These are phyloP conservation scores for Sciurus vulgaris DNA, from an alignment of 2,797 vertebrate genomes.

Conservation along the genomic window DNA sequence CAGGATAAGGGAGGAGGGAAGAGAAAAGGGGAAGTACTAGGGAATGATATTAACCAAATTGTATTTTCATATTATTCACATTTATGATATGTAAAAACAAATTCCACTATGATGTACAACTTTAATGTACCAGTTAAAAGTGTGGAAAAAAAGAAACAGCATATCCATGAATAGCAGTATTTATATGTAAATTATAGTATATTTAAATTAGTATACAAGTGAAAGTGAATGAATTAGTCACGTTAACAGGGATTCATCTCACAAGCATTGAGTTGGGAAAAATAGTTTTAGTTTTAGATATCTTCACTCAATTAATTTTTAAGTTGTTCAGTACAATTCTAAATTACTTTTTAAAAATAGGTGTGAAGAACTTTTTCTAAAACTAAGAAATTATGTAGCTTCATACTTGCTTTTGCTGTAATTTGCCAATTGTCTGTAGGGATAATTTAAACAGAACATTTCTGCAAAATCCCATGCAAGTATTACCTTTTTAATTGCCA, in stretches of 20 bases:
- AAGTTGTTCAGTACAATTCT: background rate
- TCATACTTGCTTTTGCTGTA: background rate
- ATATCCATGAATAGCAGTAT: background rate
- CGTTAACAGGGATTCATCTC: background rate
- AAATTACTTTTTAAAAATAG: background rate
- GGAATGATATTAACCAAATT: too few relatives aligned
- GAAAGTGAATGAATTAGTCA: background rate
- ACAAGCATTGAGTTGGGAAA: background rate
- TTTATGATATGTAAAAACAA: too few relatives aligned
- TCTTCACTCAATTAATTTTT: constrained; percentile 6
- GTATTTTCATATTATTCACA: too few relatives aligned
- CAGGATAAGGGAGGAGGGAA: too few relatives aligned
- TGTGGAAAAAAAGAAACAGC: background rate
- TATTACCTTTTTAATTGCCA: background rate
- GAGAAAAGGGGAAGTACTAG: background rate
- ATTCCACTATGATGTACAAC: too few relatives aligned
- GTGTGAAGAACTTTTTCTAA: background rate
- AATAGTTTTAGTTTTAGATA: background rate
- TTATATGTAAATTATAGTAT: background rate
- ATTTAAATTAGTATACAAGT: background rate
- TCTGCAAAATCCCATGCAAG: background rate
- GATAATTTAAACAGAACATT: background rate
- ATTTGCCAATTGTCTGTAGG: background rate
- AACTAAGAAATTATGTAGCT: background rate
- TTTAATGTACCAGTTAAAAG: too few relatives aligned